Evolutionary conservation across 64 coral and sea anemone species (phyloP).

Genomic region (Exaiptasia diaphana): DNA sequence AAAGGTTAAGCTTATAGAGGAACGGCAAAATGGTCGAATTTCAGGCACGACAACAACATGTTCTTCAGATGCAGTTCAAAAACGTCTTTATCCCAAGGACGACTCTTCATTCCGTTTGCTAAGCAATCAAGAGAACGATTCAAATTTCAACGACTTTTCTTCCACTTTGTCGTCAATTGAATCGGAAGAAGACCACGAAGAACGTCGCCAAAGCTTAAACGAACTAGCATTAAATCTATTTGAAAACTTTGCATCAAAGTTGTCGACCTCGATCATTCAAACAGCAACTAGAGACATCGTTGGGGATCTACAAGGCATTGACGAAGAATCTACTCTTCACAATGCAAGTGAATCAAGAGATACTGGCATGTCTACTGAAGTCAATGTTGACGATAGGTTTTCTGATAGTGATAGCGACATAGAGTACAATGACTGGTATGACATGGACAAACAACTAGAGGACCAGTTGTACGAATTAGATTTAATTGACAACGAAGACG

Average conservation of each 20-base stretch:
- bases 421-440: too few relatives aligned
- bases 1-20: constrained; percentile 18
- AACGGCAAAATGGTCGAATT: not conserved
- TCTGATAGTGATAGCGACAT: not conserved
- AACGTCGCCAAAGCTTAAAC: not conserved
- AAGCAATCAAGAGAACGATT: not conserved
- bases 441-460: constrained; percentile 13
- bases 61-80: too few relatives aligned
- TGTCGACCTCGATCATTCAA: constrained; percentile 11
- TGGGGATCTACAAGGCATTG: not conserved
- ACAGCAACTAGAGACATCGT: not conserved
- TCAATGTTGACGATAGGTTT: not conserved
- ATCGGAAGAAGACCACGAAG: constrained; percentile 9
- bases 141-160: not conserved
- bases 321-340: not conserved
- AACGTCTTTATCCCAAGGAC: too few relatives aligned
- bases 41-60: not conserved
- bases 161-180: too few relatives aligned
- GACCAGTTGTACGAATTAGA: not conserved
- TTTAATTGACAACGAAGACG: not conserved
- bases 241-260: constrained; percentile 15
- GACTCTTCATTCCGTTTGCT: not conserved
- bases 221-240: constrained; percentile 17
- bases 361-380: too few relatives aligned
- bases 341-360: too few relatives aligned